Evolutionary conservation across 2,797 vertebrate species (phyloP).

Genomic region (Chiloscyllium punctatum): DNA sequence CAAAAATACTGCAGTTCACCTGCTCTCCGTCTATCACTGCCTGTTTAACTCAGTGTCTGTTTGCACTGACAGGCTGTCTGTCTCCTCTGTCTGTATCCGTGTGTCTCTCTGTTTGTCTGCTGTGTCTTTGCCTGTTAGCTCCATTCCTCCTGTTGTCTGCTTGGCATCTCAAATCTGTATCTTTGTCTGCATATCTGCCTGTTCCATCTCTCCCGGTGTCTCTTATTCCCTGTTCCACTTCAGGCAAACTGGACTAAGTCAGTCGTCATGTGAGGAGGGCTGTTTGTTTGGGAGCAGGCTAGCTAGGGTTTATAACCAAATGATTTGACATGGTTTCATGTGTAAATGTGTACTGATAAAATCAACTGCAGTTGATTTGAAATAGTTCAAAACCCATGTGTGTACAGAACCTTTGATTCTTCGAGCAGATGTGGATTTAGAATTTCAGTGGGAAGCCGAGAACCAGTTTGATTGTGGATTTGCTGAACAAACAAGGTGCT

Average conservation of each 20-base stretch:
- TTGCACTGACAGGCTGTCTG: not conserved
- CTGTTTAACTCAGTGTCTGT: not conserved
- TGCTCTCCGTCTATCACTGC: not conserved
- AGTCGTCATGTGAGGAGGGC: not conserved
- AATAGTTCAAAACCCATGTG: not conserved
- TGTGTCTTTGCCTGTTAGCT: not conserved
- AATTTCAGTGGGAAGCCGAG: not conserved
- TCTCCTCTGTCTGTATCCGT: not conserved
- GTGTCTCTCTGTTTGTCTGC: not conserved
- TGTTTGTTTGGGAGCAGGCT: not conserved
- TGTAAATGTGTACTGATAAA: not conserved
- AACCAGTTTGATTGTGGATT: constrained; percentile 19
- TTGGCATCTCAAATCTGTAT: too few species aligned
- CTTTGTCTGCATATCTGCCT: not conserved
- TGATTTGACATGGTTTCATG: not conserved
- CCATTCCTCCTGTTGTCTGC: not conserved
- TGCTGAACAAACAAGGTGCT: constrained; percentile 36
- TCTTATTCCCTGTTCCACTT: not conserved
- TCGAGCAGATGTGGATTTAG: constrained; percentile 14
- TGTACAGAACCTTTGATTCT: constrained; percentile 28
- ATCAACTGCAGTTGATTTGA: not conserved
- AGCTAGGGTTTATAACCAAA: not conserved
- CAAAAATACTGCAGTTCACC: not conserved
- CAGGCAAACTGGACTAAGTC: not conserved
- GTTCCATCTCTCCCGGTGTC: not conserved